phyloP scores from a whole-genome alignment of 2,113 vertebrate species.

The Xiphophorus maculatus region DNA sequence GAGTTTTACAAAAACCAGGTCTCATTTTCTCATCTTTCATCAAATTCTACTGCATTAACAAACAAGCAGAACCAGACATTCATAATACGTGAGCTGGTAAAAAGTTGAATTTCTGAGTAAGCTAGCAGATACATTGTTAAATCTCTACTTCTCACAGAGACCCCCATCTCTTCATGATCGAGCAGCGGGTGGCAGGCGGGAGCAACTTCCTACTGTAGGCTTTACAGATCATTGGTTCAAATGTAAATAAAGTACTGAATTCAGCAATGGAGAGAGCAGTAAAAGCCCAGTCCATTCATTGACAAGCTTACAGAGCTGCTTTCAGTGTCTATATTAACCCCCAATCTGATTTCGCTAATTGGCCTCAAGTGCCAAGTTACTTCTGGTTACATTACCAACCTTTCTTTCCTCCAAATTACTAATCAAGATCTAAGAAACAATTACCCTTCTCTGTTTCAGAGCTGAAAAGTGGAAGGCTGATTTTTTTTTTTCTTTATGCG shows the following conservation, averaged over 20 bases:
- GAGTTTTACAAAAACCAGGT: neutral
- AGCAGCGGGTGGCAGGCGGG: neutral
- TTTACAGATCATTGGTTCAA: constrained; percentile 27
- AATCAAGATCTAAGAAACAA: constrained; percentile 74
- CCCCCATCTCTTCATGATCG: neutral
- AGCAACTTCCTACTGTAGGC: constrained; percentile 2
- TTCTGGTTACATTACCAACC: constrained; percentile 71
- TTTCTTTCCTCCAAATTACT: constrained; percentile 65
- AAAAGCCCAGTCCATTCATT: constrained; percentile 57
- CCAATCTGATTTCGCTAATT: constrained; percentile 75
- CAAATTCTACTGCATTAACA: neutral
- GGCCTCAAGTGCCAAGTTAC: constrained; percentile 74
- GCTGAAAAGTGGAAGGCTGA: constrained; percentile 32
- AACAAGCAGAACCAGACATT: neutral
- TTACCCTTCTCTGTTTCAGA: constrained; percentile 54
- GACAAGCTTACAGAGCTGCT: constrained; percentile 53
- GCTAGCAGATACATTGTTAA: neutral
- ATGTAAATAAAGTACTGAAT: constrained; percentile 24
- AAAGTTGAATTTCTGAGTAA: neutral
- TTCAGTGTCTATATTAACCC: constrained; percentile 68
- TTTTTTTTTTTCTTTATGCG: constrained; percentile 8
- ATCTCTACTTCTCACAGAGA: neutral
- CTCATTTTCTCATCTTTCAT: neutral
- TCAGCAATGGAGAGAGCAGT: constrained; percentile 15
- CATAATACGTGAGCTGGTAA: neutral